Conservation (phyloP, 2,888 invertebrate species). For the Girardia tigrina region DNA sequence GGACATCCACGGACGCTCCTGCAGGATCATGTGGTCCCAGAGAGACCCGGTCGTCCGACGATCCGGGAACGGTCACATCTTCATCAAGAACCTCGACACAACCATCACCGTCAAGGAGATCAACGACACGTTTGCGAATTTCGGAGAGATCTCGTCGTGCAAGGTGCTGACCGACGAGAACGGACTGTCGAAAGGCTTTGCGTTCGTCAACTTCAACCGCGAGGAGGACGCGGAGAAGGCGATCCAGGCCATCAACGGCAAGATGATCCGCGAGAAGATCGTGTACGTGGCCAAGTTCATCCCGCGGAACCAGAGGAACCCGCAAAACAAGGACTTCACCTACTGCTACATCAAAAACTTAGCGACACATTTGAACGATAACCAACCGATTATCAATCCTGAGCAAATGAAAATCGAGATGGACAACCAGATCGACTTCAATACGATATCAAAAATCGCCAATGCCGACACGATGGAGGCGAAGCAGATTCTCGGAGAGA, state of each 20-base stretch:
- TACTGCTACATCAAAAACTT: slow-evolving; percentile 62
- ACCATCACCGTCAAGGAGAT: slow-evolving; percentile 96
- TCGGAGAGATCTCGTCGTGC: slow-evolving; percentile 94
- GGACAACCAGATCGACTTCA: no score
- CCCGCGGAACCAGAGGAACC: slow-evolving; percentile 89
- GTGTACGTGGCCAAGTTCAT: slow-evolving; percentile 73
- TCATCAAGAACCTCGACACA: slow-evolving; percentile 92
- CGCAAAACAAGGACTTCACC: slow-evolving; percentile 85
- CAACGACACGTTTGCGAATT: slow-evolving; percentile 96
- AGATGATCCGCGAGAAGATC: slow-evolving; percentile 60
- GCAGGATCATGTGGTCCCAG: slow-evolving; percentile 99
- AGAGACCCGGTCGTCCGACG: slow-evolving; percentile 91
- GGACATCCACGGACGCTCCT: slow-evolving; percentile 88
- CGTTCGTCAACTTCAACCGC: slow-evolving; percentile 95
- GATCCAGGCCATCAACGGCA: slow-evolving; percentile 82
- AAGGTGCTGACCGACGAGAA: slow-evolving; percentile 80
- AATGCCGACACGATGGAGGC: neutral
- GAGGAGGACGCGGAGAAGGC: slow-evolving; percentile 93
- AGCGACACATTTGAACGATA: slow-evolving; percentile 68
- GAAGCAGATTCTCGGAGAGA: neutral
- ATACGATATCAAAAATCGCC: neutral
- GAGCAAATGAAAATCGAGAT: no score
- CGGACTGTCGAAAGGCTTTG: slow-evolving; percentile 84
- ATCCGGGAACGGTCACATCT: slow-evolving; percentile 96
- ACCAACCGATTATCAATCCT: no score